phyloP scores from a whole-genome alignment of 2,888 invertebrate species.

The Ptychoptera contaminata region DNA sequence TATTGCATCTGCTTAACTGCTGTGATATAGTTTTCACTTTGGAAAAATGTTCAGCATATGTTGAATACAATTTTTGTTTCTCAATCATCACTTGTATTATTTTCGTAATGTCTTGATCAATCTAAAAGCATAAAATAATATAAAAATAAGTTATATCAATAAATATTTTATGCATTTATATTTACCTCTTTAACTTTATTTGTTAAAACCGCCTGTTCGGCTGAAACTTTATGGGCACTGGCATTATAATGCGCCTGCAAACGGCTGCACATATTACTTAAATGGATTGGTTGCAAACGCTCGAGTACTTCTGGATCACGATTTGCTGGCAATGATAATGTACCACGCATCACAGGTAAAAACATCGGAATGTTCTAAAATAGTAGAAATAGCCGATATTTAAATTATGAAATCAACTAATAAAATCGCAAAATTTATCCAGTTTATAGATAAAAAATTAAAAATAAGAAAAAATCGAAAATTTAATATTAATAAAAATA shows the following conservation, averaged over 20 bases:
- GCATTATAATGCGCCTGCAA: constrained; percentile 74
- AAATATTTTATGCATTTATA: constrained; percentile 1
- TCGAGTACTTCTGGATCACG: constrained; percentile 80
- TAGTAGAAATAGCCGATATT: constrained; percentile 9
- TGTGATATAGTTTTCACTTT: constrained; percentile 71
- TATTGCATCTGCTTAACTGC: constrained; percentile 67
- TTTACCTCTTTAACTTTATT: constrained; percentile 60
- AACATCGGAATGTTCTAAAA: constrained; percentile 74
- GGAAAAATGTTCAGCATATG: constrained; percentile 71
- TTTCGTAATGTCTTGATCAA: constrained; percentile 54
- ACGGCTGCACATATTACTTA: constrained; percentile 58
- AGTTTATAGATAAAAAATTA: too few relatives aligned
- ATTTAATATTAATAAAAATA: too few relatives aligned
- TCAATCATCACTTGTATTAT: constrained; percentile 57
- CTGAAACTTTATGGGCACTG: constrained; percentile 65
- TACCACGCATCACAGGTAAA: constrained; percentile 81
- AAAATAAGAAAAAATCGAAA: too few relatives aligned
- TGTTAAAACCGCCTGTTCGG: constrained; percentile 60
- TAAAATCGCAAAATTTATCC: too few relatives aligned
- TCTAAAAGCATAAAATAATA: constrained; percentile 32
- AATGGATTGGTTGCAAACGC: constrained; percentile 41
- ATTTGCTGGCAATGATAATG: constrained; percentile 67
- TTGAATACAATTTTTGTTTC: constrained; percentile 67
- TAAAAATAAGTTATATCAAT: background rate
- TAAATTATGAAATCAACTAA: background rate